Conservation (phyloP, 2,113 vertebrate species). For the Gambusia holbrooki region DNA sequence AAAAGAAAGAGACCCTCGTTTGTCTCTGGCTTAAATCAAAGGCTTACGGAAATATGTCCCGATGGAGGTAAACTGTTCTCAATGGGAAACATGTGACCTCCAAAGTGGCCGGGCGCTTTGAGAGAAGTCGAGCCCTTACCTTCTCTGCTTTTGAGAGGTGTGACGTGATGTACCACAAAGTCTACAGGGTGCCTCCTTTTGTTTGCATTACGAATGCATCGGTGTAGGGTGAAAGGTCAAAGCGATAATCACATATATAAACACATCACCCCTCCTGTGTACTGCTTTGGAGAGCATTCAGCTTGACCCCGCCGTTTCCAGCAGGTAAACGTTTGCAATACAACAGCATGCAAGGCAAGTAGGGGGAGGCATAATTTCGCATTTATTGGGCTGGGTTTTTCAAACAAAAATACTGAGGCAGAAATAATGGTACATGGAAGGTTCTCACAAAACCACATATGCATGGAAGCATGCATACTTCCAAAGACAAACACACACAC, state of each 20-base stretch:
- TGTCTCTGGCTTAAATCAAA: conserved; percentile 82
- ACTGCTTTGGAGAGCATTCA: conserved; percentile 34
- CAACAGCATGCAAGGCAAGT: conserved; percentile 38
- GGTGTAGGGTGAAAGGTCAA: conserved; percentile 66
- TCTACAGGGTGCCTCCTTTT: conserved; percentile 61
- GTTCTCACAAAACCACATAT: conserved; percentile 44
- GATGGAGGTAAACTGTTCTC: conserved; percentile 78
- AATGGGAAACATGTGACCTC: conserved; percentile 81
- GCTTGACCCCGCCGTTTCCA: conserved; percentile 55
- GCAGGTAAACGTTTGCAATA: conserved; percentile 71
- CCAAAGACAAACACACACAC: conserved; percentile 38
- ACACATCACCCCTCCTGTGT: conserved; percentile 61
- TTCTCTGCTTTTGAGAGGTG: conserved; percentile 39
- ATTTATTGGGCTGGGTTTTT: conserved; percentile 46
- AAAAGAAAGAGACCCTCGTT: conserved; percentile 45
- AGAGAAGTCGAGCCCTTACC: conserved; percentile 44
- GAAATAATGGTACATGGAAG: conserved; percentile 42
- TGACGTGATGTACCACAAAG: conserved; percentile 44
- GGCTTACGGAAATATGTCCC: conserved; percentile 78
- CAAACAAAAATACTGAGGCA: conserved; percentile 44
- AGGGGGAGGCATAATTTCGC: neutral
- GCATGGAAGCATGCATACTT: conserved; percentile 18
- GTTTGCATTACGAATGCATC: conserved; percentile 75
- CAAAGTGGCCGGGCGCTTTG: conserved; percentile 58
- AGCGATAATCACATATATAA: conserved; percentile 78